Evolutionary conservation across 2,797 vertebrate genomes (phyloP).

Genomic region (Emys orbicularis): DNA sequence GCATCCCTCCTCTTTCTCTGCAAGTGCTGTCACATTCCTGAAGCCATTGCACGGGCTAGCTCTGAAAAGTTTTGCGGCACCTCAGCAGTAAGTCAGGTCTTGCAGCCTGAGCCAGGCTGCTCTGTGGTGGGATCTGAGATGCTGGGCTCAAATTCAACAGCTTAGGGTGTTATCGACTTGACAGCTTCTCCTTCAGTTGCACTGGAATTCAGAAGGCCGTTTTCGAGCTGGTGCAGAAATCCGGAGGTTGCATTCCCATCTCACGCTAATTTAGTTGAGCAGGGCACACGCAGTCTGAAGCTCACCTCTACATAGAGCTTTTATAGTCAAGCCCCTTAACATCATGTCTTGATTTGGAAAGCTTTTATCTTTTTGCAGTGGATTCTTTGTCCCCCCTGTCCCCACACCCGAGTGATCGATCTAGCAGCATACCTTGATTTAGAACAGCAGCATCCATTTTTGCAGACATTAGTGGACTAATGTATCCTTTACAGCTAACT

Average conservation of each 20-base stretch:
- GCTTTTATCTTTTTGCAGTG: accelerated
- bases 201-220: background rate
- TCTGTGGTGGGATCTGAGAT: background rate
- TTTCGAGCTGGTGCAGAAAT: background rate
- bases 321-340: background rate
- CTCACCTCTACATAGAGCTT: background rate
- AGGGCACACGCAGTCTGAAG: background rate
- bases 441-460: constrained; percentile 17
- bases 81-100: background rate
- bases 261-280: accelerated
- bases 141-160: constrained; percentile 16
- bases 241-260: background rate
- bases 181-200: constrained; percentile 16
- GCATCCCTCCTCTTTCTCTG: background rate
- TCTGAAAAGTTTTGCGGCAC: background rate
- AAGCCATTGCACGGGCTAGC: background rate
- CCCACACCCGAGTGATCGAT: background rate
- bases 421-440: background rate
- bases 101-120: background rate
- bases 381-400: background rate
- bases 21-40: background rate
- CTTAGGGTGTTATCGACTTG: background rate
- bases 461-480: background rate
- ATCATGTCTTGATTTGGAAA: background rate
- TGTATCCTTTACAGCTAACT: background rate